phyloP scores from a whole-genome alignment of 2,888 invertebrate genomes.

The Aleiodes leptofemur region DNA sequence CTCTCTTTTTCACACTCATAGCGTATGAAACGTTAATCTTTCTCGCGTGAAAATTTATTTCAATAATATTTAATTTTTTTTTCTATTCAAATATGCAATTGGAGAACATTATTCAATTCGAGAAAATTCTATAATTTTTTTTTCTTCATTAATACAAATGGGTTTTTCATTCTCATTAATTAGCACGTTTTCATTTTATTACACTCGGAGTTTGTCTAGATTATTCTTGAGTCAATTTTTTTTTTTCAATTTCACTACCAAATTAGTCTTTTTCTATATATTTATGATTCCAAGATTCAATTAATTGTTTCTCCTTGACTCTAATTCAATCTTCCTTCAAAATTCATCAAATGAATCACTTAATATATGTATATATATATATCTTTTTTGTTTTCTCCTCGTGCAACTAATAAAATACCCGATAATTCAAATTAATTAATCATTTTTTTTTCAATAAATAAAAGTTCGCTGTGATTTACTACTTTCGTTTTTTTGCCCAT shows the following conservation, averaged over 20 bases:
- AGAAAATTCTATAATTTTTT: conserved; percentile 20
- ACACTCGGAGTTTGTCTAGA: neutral
- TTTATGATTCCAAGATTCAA: conserved; percentile 1
- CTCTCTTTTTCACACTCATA: conserved; percentile 13
- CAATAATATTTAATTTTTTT: neutral
- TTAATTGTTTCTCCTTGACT: neutral
- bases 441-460: neutral
- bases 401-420: conserved; percentile 1
- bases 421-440: conserved; percentile 8
- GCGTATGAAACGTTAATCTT: conserved; percentile 24
- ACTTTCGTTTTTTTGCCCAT: conserved; percentile 16
- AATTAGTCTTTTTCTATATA: conserved; percentile 13
- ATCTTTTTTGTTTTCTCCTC: neutral
- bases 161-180: neutral
- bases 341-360: neutral
- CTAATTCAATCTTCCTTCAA: neutral
- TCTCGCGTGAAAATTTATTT: conserved; percentile 9
- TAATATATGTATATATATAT: conserved; percentile 2
- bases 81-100: conserved; percentile 23
- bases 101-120: conserved; percentile 17
- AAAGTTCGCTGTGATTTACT: conserved; percentile 1
- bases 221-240: conserved; percentile 9
- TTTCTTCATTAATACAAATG: conserved; percentile 19
- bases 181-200: conserved; percentile 1
- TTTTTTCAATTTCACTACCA: neutral